phyloP scores from a whole-genome alignment of 1,140 invertebrate species.

The Drosophila fuyamai region DNA sequence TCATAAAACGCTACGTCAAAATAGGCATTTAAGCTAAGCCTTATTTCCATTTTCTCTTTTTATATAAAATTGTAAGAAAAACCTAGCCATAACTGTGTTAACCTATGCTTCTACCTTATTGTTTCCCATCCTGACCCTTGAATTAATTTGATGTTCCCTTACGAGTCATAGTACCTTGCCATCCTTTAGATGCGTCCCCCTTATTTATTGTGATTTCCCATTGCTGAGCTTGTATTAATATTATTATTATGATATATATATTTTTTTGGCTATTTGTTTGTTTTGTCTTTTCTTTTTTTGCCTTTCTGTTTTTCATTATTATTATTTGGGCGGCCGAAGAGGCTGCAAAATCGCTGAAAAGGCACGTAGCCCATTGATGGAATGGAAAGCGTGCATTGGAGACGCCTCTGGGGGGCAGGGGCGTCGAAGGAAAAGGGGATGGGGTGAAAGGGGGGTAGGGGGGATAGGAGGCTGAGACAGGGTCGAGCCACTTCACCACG shows the following conservation, averaged over 20 bases:
- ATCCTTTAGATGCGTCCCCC: background rate
- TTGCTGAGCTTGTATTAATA: slow-evolving; percentile 52
- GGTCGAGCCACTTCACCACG: slow-evolving; percentile 73
- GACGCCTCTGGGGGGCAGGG: slow-evolving; percentile 18
- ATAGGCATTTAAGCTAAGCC: background rate
- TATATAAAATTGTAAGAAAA: too few relatives aligned
- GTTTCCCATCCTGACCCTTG: background rate
- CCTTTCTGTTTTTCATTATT: slow-evolving; percentile 57
- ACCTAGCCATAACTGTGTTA: too few relatives aligned
- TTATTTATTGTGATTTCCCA: slow-evolving; percentile 12
- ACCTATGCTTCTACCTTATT: background rate
- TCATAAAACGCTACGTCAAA: too few relatives aligned
- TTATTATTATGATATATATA: slow-evolving; percentile 45
- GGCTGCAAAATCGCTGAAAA: slow-evolving; percentile 78
- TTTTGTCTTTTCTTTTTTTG: slow-evolving; percentile 63
- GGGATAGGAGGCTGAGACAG: slow-evolving; percentile 36
- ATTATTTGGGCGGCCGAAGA: slow-evolving; percentile 55
- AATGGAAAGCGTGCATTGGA: slow-evolving; percentile 34
- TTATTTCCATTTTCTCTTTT: too few relatives aligned
- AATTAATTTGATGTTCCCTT: background rate
- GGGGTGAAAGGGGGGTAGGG: background rate
- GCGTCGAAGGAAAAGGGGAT: background rate
- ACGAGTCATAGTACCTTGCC: background rate
- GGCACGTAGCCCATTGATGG: slow-evolving; percentile 77
- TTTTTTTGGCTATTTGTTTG: slow-evolving; percentile 25